A percentile compares a stretch with the other conserved stretches of the same genome.
Conservation (phyloP, 2,113 vertebrate species). For the Picathartes gymnocephalus region DNA sequence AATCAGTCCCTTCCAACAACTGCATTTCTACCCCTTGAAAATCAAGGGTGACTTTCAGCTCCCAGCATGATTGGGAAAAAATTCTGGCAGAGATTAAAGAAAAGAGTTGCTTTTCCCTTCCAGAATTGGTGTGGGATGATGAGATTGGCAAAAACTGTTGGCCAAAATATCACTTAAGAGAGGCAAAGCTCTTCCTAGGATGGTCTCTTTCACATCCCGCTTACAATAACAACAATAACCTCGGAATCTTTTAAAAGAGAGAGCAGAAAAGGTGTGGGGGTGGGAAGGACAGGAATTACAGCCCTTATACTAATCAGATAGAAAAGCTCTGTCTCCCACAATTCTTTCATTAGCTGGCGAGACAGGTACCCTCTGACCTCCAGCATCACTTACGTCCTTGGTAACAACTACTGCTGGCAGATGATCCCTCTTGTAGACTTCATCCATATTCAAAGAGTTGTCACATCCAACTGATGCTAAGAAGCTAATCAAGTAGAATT, state of each 20-base stretch:
- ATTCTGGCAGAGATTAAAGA: background rate
- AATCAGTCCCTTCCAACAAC: background rate
- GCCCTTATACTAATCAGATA: constrained; percentile 64
- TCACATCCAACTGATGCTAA: constrained; percentile 66
- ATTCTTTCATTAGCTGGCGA: constrained; percentile 69
- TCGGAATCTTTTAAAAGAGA: constrained; percentile 29
- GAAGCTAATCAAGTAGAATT: constrained; percentile 70
- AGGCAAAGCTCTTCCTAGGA: constrained; percentile 23
- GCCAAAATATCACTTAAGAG: constrained; percentile 19
- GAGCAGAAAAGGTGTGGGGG: constrained; percentile 33
- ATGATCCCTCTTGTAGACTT: constrained; percentile 67
- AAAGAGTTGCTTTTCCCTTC: constrained; percentile 1
- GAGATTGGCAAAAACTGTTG: constrained; percentile 9
- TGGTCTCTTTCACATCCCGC: constrained; percentile 10
- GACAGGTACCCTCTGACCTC: constrained; percentile 61
- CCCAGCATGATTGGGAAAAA: background rate
- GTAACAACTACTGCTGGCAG: constrained; percentile 69
- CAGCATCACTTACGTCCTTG: constrained; percentile 68
- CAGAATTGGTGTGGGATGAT: constrained; percentile 16
- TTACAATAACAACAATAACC: background rate
- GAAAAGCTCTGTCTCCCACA: constrained; percentile 62
- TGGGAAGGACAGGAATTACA: constrained; percentile 50
- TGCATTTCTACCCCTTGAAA: background rate
- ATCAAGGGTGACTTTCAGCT: constrained; percentile 29
- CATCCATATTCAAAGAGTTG: constrained; percentile 70